Percentiles rank a stretch among this genome's conserved stretches.
These are phyloP conservation scores for Gambusia yucatana DNA, from an alignment of 2,797 vertebrate genomes.

Conservation along the genomic window DNA sequence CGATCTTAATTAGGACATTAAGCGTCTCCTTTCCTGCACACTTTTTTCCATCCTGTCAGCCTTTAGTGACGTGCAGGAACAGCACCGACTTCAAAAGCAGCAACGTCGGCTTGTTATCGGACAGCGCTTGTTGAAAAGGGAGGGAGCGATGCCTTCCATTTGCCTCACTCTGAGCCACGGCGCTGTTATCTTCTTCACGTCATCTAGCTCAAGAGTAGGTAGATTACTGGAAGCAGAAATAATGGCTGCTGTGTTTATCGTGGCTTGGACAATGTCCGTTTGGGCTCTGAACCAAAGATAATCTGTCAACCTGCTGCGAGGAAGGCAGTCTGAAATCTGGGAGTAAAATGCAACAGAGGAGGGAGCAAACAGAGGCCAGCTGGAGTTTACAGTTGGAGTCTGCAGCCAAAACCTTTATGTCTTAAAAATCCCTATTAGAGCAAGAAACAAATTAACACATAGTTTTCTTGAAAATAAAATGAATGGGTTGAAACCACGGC, in stretches of 20 bases:
- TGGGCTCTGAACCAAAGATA: conserved; percentile 72
- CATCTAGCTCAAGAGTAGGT: conserved; percentile 67
- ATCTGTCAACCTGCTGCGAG: conserved; percentile 72
- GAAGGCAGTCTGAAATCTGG: conserved; percentile 54
- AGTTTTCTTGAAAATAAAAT: neutral
- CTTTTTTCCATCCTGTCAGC: conserved; percentile 74
- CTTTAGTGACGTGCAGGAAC: conserved; percentile 62
- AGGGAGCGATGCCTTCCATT: conserved; percentile 50
- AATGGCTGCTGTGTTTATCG: conserved; percentile 74
- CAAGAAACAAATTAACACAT: conserved; percentile 2
- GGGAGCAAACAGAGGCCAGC: conserved; percentile 47
- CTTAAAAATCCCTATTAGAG: neutral
- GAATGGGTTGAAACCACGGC: neutral
- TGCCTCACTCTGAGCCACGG: conserved; percentile 47
- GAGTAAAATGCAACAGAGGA: conserved; percentile 52
- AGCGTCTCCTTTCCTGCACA: conserved; percentile 57
- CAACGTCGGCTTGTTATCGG: conserved; percentile 51
- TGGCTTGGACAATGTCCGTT: conserved; percentile 72
- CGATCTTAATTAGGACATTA: conserved; percentile 78
- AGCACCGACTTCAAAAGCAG: conserved; percentile 61
- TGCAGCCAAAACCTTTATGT: neutral
- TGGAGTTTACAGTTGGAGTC: conserved; percentile 28
- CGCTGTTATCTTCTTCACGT: conserved; percentile 69
- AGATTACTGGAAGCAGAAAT: conserved; percentile 80
- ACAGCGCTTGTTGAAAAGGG: conserved; percentile 37